Evolutionary conservation across 2,888 invertebrate genomes (phyloP).

Genomic region (Idaea dimidiata): DNA sequence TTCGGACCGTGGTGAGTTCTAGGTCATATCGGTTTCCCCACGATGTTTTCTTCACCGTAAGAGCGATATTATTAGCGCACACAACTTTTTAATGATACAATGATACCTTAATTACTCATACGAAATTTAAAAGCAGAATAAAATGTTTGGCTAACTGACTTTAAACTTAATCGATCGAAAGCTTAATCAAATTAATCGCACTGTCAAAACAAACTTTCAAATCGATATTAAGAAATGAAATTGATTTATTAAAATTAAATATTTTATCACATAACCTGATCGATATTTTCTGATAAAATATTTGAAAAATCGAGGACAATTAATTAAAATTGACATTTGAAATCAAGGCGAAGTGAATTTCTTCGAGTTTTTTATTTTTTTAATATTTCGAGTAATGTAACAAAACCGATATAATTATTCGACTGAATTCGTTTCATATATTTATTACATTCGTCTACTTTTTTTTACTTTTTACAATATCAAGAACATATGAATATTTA

Average conservation of each 20-base stretch:
- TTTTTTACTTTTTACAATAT: too few species aligned
- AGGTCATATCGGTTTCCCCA: too few species aligned
- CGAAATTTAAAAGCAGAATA: not conserved
- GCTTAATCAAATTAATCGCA: conserved; percentile 49
- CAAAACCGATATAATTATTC: too few species aligned
- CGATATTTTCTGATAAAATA: conserved; percentile 12
- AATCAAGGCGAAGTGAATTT: not conserved
- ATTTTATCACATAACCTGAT: not conserved
- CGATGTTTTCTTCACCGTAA: too few species aligned
- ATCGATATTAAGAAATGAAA: conserved; percentile 22
- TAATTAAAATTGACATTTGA: conserved; percentile 7
- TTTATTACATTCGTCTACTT: too few species aligned
- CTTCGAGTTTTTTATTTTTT: not conserved
- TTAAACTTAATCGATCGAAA: conserved; percentile 24
- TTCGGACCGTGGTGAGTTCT: too few species aligned
- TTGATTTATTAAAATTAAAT: conserved; percentile 1
- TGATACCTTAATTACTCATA: not conserved
- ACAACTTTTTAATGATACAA: too few species aligned
- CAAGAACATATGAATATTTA: too few species aligned
- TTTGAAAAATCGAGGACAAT: conserved; percentile 44
- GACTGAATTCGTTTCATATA: too few species aligned
- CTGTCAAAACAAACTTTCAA: conserved; percentile 43
- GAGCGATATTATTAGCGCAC: too few species aligned
- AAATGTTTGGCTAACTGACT: not conserved
- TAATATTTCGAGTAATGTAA: not conserved